Base-by-base conservation (phyloP, 1,140 invertebrate genomes). In the Holotrichia oblita region DNA sequence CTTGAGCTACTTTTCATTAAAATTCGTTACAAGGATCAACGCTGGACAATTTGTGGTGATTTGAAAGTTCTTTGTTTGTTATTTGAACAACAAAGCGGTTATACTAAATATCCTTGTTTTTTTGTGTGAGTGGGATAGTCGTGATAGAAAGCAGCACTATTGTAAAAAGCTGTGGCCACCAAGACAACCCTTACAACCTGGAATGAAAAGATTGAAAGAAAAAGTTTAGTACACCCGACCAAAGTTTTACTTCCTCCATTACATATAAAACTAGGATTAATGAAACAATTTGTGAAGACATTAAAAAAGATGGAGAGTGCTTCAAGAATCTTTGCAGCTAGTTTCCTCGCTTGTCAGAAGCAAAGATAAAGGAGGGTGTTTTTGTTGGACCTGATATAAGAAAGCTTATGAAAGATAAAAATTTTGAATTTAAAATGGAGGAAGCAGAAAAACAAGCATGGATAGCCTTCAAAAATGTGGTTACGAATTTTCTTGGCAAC, bases 211-310 rank as follows among this genome's bases (percentile, higher is more conserved):
- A 48, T 48, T 48, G 2, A 48, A n/a, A n/a, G n/a, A 10, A 17
- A 12, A 72, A 2, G 34, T 72, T 77, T 84, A 17, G 79, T 83
- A 20, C 76, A 75, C 14, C 69, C 76, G 64, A 77, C 76, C 6
- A 79, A 79, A 75, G 80, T 84, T 48, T 77, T 83, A 40, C 78
- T 84, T 44, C 81, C 84, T 77, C 83, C 82, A 77, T 72, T 84
- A 22, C 83, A 86, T 78, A 85, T 86, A n/a, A 86, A 84, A 74
- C 72, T 84, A 44, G 82, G 82, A 8, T 42, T 85, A 4, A 83
- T 85, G 79, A 87, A 86, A 78, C 83, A 83, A 64, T 86, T 85
- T 83, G 81, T 85, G 0, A 85, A 86, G 82, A 12, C 75, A 34
- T 84, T 17, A 24, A 80, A 44, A 82, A 81, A 48, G 72, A 79